A percentile compares a stretch with the other conserved stretches of the same genome.
These are phyloP conservation scores for Antrozous pallidus DNA, from an alignment of 2,797 vertebrate species.

Conservation along the genomic window DNA sequence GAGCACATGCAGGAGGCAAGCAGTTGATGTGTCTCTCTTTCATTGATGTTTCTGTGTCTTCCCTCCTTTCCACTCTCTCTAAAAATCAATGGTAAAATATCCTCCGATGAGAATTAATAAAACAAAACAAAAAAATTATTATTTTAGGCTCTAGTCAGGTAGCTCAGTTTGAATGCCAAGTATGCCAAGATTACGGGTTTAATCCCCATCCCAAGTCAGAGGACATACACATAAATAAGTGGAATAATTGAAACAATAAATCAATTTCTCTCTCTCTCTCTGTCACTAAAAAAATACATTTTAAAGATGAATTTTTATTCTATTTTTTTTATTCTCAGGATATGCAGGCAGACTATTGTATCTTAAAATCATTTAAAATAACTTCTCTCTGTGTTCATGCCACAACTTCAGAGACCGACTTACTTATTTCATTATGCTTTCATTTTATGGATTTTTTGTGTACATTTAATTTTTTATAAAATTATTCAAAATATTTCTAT, in stretches of 20 bases:
- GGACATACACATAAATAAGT: not conserved
- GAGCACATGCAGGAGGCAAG: no score
- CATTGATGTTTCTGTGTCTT: no score
- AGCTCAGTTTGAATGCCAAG: not conserved
- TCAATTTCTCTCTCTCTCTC: not conserved
- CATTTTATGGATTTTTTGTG: not conserved
- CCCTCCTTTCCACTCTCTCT: no score
- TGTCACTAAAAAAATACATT: not conserved
- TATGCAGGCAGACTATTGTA: not conserved
- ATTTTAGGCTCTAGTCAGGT: not conserved
- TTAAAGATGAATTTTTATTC: not conserved
- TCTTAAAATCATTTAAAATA: not conserved
- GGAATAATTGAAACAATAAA: not conserved
- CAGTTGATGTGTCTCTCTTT: no score
- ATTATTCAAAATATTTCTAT: not conserved
- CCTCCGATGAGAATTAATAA: no score
- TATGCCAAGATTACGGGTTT: not conserved
- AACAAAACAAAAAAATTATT: no score
- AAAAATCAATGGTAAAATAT: no score
- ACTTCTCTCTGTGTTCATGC: not conserved
- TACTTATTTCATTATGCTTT: not conserved
- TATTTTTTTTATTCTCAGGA: not conserved
- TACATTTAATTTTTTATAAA: not conserved
- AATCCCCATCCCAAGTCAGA: not conserved
- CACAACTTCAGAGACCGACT: not conserved